Evolutionary conservation across 2,797 vertebrate species (phyloP), one percentile per base, ranked within the genome.

Genomic region (Harpagifer antarcticus): DNA sequence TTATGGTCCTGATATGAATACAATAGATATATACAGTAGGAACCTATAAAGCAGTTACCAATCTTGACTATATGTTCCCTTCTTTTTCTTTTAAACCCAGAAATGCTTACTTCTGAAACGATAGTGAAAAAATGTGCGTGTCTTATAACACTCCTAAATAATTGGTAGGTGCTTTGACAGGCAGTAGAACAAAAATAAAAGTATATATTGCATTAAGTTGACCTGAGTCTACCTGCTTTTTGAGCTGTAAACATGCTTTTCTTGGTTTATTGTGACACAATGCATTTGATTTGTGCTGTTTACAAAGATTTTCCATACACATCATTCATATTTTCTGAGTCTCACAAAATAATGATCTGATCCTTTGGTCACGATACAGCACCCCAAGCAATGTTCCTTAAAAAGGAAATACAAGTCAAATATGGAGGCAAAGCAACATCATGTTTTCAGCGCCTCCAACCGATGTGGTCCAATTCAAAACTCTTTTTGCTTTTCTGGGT

Each of bases 401-500:
- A 57, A 47, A 70, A 74, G 10, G 14, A 63, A 47, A 42, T 50
- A 48, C 42, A 50, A 33, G 56, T 15, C 5, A n/a, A 56, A 63
- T 9, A 42, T 2, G 9, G n/a, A 64, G 64, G 33, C 23, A 40
- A 44, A 19, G 10, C 4, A 58, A 54, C 19, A 16, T 16, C 16
- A n/a, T 14, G 42, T 43, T 48, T 56, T 53, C 61, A 59, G 54
- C 43, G 10, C 33, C 56, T 62, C 20, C n/a, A 15, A 47, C 13
- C 7, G 4, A 16, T 48, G 53, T 56, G 17, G 27, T 61, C 20
- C 40, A 15, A 13, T 53, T 70, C 45, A 44, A 60, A 59, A 31
- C 4, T 31, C 1, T 44, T 40, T 42, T 17, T 23, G 6, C 33
- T 27, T 31, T n/a, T n/a, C 27, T n/a, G 47, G 13, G 44, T 23